phyloP scores from a whole-genome alignment of 2,888 invertebrate genomes.

The Glyphotaelius pellucidus region DNA sequence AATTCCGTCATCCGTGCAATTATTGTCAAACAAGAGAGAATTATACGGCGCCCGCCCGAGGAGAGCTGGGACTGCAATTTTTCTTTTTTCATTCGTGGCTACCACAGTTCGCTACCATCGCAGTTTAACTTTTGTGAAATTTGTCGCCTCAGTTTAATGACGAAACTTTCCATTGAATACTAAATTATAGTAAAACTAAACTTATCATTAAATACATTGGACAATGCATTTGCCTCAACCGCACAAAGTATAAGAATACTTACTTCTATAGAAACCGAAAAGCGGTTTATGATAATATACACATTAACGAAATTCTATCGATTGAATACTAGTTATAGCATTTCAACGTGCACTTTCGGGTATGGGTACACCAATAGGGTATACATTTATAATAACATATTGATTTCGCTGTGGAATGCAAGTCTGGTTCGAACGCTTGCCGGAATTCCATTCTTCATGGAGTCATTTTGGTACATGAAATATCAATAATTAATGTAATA shows the following conservation, averaged over 20 bases:
- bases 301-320: neutral
- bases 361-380: neutral
- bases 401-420: neutral
- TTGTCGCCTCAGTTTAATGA: neutral
- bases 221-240: neutral
- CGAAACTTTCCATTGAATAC: neutral
- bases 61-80: neutral
- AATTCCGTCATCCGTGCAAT: neutral
- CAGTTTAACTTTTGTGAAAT: neutral
- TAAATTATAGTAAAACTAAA: neutral
- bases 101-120: neutral
- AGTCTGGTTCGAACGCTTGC: too few species aligned
- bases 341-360: neutral
- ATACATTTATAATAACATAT: neutral
- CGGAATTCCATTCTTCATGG: neutral
- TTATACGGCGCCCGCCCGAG: neutral
- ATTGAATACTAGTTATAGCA: neutral
- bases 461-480: neutral
- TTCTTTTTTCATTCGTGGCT: neutral
- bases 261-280: neutral
- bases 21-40: neutral
- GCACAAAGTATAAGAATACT: neutral
- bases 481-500: neutral
- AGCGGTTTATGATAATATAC: neutral
- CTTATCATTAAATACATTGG: neutral